Percentiles rank a stretch among this genome's conserved stretches.
Evolutionary conservation across 1,140 invertebrate genomes (phyloP).

Genomic region (Holotrichia oblita): DNA sequence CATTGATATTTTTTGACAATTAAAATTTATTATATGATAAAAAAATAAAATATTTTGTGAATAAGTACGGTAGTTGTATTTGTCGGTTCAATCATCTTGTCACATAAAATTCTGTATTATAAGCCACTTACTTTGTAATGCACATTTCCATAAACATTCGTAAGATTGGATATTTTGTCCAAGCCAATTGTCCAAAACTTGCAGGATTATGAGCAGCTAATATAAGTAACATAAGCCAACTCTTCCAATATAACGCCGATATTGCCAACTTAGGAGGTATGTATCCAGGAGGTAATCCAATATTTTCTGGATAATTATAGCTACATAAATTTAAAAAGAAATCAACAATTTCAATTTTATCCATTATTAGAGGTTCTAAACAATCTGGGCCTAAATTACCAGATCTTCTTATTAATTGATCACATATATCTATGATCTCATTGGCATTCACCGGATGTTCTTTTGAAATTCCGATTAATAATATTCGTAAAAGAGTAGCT

Average conservation of each 20-base stretch:
- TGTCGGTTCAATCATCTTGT: too few relatives aligned
- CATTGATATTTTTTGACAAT: too few relatives aligned
- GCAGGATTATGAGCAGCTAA: constrained; percentile 91
- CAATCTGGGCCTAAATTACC: constrained; percentile 76
- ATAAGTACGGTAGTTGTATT: too few relatives aligned
- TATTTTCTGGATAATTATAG: constrained; percentile 94
- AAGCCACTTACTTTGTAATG: constrained; percentile 84
- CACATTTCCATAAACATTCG: constrained; percentile 95
- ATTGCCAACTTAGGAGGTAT: constrained; percentile 90
- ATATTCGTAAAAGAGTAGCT: constrained; percentile 82
- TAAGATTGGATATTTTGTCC: constrained; percentile 93
- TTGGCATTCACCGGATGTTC: constrained; percentile 83
- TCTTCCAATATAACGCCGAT: constrained; percentile 93
- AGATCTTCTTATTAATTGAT: constrained; percentile 85
- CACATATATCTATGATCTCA: constrained; percentile 86
- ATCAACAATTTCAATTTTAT: constrained; percentile 88
- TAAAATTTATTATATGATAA: too few relatives aligned
- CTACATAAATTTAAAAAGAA: constrained; percentile 89
- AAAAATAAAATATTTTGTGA: too few relatives aligned
- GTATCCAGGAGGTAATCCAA: constrained; percentile 84
- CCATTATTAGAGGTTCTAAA: constrained; percentile 74
- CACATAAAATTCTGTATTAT: too few relatives aligned
- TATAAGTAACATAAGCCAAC: constrained; percentile 90
- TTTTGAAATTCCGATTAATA: constrained; percentile 86
- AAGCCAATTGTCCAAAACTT: constrained; percentile 85